Evolutionary conservation across 2,113 vertebrate genomes (phyloP), one percentile per base, ranked within the genome.

Genomic region (Pagrus major): DNA sequence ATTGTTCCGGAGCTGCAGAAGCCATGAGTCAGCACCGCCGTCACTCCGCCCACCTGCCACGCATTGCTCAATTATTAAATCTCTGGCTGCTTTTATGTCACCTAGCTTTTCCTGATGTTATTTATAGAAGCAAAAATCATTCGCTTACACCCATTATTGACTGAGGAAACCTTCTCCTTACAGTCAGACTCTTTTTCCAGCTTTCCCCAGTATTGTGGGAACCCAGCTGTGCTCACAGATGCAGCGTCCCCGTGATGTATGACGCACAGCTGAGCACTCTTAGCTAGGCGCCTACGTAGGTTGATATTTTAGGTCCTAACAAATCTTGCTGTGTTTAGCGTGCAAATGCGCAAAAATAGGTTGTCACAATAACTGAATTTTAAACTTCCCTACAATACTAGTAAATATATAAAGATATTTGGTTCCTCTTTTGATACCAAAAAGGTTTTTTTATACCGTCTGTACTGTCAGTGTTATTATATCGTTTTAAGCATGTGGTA

Each of bases 51-150:
- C 89, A 92, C 92, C 90, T 91, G 90, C 78, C 85, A 78, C 20
- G 42, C 84, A 61, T 74, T 65, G 75, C 90, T 94, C 85, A 89
- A 90, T 93, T 89, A 91, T 93, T 92, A 91, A 92, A 88, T 58
- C 52, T 80, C 70, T 73, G 27, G 39, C 55, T 66, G 86, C 89
- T 89, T 86, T 89, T 78, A 80, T 89, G 86, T 89, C 90, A 89
- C 86, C 80, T 79, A 27, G 77, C 71, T 63, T 84, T 86, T 80
- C 73, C 84, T 75, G 75, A 25, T 65, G 72, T 20, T 91, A 88
- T 91, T 90, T 88, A 81, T 90, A 88, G 83, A 27, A 72, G 46
- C 78, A 59, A 60, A 73, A 87, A 51, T 78, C 35, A 63, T 76
- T 77, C 39, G 0, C 23, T 42, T 71, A 25, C 71, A 54, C 47